Conservation (phyloP, 2,888 invertebrate species). For the Amphipoea oculea region DNA sequence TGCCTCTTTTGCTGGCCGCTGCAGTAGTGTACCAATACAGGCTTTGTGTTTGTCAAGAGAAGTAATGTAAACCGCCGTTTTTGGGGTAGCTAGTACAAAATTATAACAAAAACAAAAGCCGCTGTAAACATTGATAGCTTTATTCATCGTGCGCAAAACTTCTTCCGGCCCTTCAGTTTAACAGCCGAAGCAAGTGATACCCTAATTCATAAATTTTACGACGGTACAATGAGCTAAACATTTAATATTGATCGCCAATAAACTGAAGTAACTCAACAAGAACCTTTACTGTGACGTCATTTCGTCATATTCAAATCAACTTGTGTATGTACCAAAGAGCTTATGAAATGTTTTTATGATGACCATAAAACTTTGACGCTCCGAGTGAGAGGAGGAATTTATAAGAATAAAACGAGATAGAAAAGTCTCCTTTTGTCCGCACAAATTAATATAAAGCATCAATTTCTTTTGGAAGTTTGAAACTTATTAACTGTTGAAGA, state of each 20-base stretch:
- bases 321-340: neutral
- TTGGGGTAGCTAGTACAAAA: neutral
- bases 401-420: neutral
- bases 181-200: neutral
- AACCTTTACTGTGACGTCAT: constrained; percentile 17
- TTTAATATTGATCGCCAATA: constrained; percentile 22
- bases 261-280: constrained; percentile 41
- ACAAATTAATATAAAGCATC: neutral
- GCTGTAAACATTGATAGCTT: neutral
- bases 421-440: neutral
- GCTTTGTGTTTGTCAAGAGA: neutral
- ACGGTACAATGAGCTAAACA: constrained; percentile 13
- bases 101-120: neutral
- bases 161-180: neutral
- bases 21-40: no score
- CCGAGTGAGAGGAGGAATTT: neutral
- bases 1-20: no score
- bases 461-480: neutral
- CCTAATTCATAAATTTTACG: constrained; percentile 7
- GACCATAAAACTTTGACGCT: constrained; percentile 2
- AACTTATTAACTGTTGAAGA: neutral
- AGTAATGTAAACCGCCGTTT: neutral
- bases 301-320: constrained; percentile 8
- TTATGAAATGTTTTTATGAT: constrained; percentile 17
- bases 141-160: neutral